Evolutionary conservation across 2,797 vertebrate species (phyloP).

Genomic region (Garrulus glandarius): DNA sequence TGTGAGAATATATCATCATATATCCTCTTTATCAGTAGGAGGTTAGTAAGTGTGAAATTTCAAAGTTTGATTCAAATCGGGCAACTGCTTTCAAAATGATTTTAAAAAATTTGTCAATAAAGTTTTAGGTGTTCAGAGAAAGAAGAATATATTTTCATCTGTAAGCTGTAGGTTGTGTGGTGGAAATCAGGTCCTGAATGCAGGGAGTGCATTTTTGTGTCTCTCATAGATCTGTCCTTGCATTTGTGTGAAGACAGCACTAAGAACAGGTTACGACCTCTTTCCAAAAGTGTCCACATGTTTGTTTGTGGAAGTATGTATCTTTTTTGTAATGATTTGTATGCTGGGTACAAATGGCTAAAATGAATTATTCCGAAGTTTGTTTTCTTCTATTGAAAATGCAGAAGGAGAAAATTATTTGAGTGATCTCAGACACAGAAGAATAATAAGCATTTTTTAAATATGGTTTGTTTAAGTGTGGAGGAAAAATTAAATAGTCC

Average conservation of each 20-base stretch:
- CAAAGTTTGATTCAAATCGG: neutral
- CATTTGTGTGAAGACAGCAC: neutral
- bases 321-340: neutral
- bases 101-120: neutral
- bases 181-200: neutral
- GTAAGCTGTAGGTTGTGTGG: neutral
- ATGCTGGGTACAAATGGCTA: neutral
- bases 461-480: neutral
- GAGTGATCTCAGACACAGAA: neutral
- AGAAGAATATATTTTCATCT: neutral
- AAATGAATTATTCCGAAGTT: neutral
- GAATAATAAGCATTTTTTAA: neutral
- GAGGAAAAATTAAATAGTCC: neutral
- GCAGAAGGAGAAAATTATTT: neutral
- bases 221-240: neutral
- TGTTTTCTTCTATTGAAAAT: neutral
- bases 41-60: neutral
- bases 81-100: neutral
- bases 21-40: neutral
- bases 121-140: neutral
- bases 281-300: neutral
- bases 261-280: neutral
- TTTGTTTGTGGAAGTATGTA: neutral
- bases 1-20: neutral
- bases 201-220: neutral